Evolutionary conservation across 2,888 invertebrate species (phyloP).

Genomic region (Tiliacea citrago): DNA sequence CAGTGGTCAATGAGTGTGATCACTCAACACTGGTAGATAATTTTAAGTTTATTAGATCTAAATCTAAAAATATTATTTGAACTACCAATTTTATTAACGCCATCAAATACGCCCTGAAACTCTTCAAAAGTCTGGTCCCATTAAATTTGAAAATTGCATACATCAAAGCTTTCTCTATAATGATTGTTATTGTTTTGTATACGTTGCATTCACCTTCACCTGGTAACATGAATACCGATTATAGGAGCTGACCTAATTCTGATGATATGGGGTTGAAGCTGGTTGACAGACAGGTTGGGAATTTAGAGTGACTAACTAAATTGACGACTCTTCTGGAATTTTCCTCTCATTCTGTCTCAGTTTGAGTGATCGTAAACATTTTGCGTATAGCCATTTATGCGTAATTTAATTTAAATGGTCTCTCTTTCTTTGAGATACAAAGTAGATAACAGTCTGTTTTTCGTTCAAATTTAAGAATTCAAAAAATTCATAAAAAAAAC

Average conservation of each 20-base stretch:
- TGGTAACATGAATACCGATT: slow-evolving; percentile 60
- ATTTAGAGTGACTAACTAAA: slow-evolving; percentile 51
- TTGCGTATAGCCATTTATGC: not conserved
- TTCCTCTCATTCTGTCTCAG: slow-evolving; percentile 29
- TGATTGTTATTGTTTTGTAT: slow-evolving; percentile 58
- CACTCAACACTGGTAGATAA: no score
- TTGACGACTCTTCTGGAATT: slow-evolving; percentile 21
- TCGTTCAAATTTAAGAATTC: not conserved
- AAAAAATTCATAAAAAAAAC: not conserved
- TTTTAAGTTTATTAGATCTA: not conserved
- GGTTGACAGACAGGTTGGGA: not conserved
- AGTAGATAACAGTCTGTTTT: not conserved
- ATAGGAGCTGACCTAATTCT: slow-evolving; percentile 62
- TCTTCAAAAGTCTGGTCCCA: not conserved
- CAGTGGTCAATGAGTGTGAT: no score
- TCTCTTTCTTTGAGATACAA: not conserved
- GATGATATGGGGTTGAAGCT: slow-evolving; percentile 52
- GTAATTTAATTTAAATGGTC: slow-evolving; percentile 13
- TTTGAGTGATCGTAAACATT: slow-evolving; percentile 30
- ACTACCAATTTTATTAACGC: not conserved
- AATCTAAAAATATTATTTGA: not conserved
- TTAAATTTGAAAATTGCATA: slow-evolving; percentile 23
- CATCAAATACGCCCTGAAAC: not conserved
- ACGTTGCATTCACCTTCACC: slow-evolving; percentile 64
- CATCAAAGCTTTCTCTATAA: slow-evolving; percentile 48